Evolutionary conservation across 1,140 invertebrate species (phyloP).

Genomic region (Berghia stephanieae): DNA sequence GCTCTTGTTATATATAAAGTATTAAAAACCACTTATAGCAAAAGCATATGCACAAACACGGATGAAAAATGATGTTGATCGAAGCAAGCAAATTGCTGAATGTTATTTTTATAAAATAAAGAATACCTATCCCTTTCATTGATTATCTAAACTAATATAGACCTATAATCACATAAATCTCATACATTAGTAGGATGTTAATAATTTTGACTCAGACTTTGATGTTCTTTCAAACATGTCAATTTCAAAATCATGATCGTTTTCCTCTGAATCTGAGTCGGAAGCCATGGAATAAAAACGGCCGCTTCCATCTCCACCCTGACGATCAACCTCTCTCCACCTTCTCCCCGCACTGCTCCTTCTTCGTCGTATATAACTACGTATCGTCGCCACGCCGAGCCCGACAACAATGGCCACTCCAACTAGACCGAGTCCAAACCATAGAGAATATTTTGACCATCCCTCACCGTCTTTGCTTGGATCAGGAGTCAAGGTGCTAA

Average conservation of each 20-base stretch:
- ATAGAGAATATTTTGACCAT: conserved; percentile 28
- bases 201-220: conserved; percentile 29
- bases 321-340: conserved; percentile 22
- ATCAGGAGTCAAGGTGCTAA: conserved; percentile 3
- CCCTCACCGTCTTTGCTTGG: background rate
- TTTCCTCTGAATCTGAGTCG: conserved; percentile 25
- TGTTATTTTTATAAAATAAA: too few relatives aligned
- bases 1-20: too few relatives aligned
- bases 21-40: too few relatives aligned
- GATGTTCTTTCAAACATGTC: conserved; percentile 28
- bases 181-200: conserved; percentile 28
- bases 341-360: conserved; percentile 13
- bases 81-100: too few relatives aligned
- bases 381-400: conserved; percentile 5
- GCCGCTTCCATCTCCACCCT: background rate
- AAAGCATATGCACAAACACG: too few relatives aligned
- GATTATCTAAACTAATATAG: too few relatives aligned
- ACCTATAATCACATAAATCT: too few relatives aligned
- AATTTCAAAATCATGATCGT: conserved; percentile 34
- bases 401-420: background rate
- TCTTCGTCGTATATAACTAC: conserved; percentile 12
- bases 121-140: too few relatives aligned
- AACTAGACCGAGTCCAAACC: conserved; percentile 18
- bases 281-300: conserved; percentile 28
- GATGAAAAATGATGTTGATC: too few relatives aligned